phyloP scores from a whole-genome alignment of 1,140 invertebrate species.

The Lucilia cuprina region DNA sequence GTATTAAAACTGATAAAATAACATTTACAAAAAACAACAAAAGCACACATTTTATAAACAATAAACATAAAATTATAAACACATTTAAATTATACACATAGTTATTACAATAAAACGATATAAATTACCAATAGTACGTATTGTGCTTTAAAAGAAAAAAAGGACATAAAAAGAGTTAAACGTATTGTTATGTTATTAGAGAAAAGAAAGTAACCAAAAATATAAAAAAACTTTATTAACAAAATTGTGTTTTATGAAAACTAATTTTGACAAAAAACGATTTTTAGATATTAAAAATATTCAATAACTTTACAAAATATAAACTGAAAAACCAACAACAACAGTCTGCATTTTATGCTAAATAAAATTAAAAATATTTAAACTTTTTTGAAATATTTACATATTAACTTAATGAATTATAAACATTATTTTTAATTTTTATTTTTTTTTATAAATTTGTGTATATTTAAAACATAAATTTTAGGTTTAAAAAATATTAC shows the following conservation, averaged over 20 bases:
- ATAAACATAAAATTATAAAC: not conserved
- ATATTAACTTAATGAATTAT: not conserved
- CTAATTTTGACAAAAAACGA: not conserved
- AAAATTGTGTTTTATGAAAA: not conserved
- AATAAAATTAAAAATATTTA: not conserved
- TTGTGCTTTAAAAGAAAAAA: not conserved
- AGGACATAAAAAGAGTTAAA: not conserved
- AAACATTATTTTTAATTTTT: not conserved
- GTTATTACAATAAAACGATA: not conserved
- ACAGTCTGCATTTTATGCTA: slow-evolving; percentile 17
- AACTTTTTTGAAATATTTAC: not conserved
- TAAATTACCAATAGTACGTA: not conserved
- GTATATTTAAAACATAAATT: no score
- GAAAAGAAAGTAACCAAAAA: no score
- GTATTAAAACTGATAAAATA: not conserved
- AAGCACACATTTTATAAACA: not conserved
- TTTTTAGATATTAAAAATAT: not conserved
- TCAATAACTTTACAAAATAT: not conserved
- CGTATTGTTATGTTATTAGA: not conserved
- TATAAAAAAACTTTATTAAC: not conserved
- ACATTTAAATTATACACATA: not conserved
- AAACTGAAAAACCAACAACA: not conserved
- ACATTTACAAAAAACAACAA: not conserved
- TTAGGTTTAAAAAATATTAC: no score
- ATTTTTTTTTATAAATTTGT: no score